Evolutionary conservation across 2,797 vertebrate species (phyloP).

Genomic region (Anguilla anguilla): DNA sequence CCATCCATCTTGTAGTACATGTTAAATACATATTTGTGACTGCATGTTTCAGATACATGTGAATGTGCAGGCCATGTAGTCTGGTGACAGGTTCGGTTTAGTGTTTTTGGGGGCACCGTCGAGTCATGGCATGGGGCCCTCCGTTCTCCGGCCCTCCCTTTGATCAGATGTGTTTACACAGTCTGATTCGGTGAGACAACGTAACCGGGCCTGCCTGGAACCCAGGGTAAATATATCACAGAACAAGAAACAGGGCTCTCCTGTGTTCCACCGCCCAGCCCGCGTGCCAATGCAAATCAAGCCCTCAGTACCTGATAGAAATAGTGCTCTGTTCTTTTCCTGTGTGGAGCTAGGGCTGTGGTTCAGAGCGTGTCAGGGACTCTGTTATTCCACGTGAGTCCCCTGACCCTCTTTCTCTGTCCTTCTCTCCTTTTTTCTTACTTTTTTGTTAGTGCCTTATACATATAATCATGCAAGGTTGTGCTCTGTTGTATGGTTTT

Average conservation of each 20-base stretch:
- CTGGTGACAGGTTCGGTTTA: no score
- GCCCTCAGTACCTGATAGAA: slow-evolving; percentile 3
- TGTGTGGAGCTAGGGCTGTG: not conserved
- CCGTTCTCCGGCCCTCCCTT: slow-evolving; percentile 33
- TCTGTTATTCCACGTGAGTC: not conserved
- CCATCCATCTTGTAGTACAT: no score
- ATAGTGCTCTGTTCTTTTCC: not conserved
- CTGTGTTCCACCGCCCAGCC: not conserved
- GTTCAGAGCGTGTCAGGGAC: not conserved
- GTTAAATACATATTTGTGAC: no score
- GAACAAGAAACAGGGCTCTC: slow-evolving; percentile 72
- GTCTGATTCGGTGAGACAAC: slow-evolving; percentile 73
- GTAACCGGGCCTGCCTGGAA: slow-evolving; percentile 51
- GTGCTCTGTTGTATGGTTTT: no score
- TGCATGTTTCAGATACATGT: no score
- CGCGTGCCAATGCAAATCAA: not conserved
- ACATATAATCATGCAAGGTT: no score
- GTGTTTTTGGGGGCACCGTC: no score
- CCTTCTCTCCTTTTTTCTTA: no score
- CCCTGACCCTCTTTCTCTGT: not conserved
- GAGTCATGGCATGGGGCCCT: no score
- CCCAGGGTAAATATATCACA: slow-evolving; percentile 65
- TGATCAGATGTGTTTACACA: slow-evolving; percentile 77
- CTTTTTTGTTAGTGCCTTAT: no score
- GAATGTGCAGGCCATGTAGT: no score